These are phyloP conservation scores for Grus americana DNA, from an alignment of 2,113 vertebrate genomes.

Conservation along the genomic window DNA sequence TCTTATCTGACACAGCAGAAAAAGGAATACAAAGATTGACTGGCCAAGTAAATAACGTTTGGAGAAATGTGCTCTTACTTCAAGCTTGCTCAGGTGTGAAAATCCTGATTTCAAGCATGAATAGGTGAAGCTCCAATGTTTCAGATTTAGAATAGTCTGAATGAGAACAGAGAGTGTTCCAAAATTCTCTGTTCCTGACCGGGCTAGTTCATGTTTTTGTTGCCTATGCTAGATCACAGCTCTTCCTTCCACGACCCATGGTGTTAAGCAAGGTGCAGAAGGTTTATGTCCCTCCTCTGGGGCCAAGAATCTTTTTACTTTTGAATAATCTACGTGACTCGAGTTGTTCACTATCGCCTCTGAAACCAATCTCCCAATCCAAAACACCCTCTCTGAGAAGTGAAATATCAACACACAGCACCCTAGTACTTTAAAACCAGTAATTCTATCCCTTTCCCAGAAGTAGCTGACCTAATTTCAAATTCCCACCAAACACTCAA, in stretches of 20 bases:
- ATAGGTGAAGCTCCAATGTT: neutral
- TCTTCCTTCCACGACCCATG: neutral
- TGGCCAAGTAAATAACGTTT: neutral
- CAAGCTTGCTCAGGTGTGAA: neutral
- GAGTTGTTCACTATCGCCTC: neutral
- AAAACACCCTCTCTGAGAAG: neutral
- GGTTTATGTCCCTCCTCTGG: neutral
- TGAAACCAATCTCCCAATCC: neutral
- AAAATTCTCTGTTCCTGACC: neutral
- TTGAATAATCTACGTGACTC: neutral
- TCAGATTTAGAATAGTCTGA: neutral
- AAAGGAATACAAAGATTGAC: neutral
- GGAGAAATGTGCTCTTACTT: neutral
- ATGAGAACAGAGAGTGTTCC: neutral
- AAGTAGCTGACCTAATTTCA: neutral
- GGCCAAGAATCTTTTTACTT: neutral
- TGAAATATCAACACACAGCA: neutral
- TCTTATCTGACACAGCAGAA: neutral
- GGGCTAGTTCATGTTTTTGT: neutral
- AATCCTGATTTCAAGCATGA: constrained; percentile 17
- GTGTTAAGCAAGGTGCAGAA: neutral
- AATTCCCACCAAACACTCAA: neutral
- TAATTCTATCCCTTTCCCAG: neutral
- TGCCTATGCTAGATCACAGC: neutral
- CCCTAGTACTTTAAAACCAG: neutral